Evolutionary conservation across 2,113 vertebrate genomes (phyloP), one percentile per base, ranked within the genome.

Genomic region (Mionectes macconnelli): DNA sequence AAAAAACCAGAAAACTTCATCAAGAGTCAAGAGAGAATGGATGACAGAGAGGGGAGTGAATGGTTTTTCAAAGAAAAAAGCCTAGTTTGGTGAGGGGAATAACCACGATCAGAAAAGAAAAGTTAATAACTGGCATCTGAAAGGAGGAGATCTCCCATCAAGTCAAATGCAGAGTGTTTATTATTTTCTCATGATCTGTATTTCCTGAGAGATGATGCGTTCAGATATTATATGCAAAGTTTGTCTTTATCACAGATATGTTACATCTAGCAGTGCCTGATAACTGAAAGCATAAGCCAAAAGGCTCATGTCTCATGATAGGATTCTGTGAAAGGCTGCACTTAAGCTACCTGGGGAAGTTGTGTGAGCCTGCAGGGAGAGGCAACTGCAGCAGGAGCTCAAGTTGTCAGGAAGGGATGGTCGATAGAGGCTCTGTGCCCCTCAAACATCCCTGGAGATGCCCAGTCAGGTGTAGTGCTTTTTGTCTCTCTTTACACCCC

Each of bases 391-490:
- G 69, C 8, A 82, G 77, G 44, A 89, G 77, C 49, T 94, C 74
- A 87, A 12, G 25, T 30, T 73, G 72, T 72, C 35, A 9, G 45
- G 68, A 86, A 68, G 21, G 6, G 30, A 35, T 63, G 50, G 64
- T 90, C 13, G 5, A 81, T 67, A 84, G 67, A 89, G 39, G 64
- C 69, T 92, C 47, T 72, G 69, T 89, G 56, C 76, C 47, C 73
- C 86, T 63, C 73, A 74, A 39, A 35, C 60, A 87, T 87, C 83
- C 73, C 89, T 87, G 64, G 93, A 95, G 91, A 89, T 75, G 74
- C 69, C 56, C 89, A 68, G 77, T 72, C 77, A 91, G 87, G 68
- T 84, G 56, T 60, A 78, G 64, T 27, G 24, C 49, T 95, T 82
- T 44, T 93, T 67, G 52, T 87, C 64, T 95, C 60, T 89, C 72